phyloP scores from a whole-genome alignment of 2,888 invertebrate genomes.

The Tetragonisca angustula region DNA sequence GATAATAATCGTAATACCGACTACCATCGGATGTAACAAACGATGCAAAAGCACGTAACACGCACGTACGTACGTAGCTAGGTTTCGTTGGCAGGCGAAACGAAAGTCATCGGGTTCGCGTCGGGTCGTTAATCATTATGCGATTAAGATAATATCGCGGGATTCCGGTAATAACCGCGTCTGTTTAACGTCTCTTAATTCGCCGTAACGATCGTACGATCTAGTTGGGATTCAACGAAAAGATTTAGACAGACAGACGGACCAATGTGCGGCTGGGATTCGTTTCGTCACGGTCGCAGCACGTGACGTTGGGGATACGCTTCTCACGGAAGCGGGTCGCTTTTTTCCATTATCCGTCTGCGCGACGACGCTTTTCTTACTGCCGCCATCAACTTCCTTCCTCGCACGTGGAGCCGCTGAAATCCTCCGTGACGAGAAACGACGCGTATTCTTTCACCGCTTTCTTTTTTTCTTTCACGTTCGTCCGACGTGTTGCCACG shows the following conservation, averaged over 20 bases:
- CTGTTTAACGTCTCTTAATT: slow-evolving; percentile 44
- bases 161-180: slow-evolving; percentile 36
- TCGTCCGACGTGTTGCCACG: too few species aligned
- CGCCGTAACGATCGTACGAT: slow-evolving; percentile 9
- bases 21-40: slow-evolving; percentile 19
- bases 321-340: slow-evolving; percentile 33
- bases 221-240: slow-evolving; percentile 3
- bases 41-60: slow-evolving; percentile 8
- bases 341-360: slow-evolving; percentile 37
- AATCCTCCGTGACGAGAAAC: neutral
- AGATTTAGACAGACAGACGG: slow-evolving; percentile 21
- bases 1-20: slow-evolving; percentile 20
- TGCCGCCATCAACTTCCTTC: neutral
- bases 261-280: slow-evolving; percentile 9
- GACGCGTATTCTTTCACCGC: neutral
- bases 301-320: slow-evolving; percentile 15
- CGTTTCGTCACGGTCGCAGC: slow-evolving; percentile 20
- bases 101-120: slow-evolving; percentile 29
- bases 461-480: too few species aligned
- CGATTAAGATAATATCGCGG: slow-evolving; percentile 48
- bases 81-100: neutral
- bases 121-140: slow-evolving; percentile 42
- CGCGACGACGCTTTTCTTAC: slow-evolving; percentile 34
- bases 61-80: neutral
- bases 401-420: neutral